These are phyloP conservation scores for Anthoscopus minutus DNA, from an alignment of 2,113 vertebrate species.

Conservation along the genomic window DNA sequence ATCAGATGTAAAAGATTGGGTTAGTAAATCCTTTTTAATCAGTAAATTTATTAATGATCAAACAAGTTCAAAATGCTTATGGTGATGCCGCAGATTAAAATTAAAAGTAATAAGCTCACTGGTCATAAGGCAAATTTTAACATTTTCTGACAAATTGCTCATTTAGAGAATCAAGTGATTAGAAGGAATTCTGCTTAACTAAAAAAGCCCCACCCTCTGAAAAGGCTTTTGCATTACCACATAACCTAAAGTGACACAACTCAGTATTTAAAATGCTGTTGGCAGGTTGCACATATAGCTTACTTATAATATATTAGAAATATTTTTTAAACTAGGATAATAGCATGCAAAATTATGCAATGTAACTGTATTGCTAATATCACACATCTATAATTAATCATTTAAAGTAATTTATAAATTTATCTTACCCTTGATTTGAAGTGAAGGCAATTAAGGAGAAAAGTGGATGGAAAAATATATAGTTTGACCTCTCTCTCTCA, in stretches of 20 bases:
- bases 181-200: slow-evolving; percentile 19
- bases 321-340: slow-evolving; percentile 56
- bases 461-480: slow-evolving; percentile 64
- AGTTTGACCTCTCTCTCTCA: slow-evolving; percentile 61
- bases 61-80: background rate
- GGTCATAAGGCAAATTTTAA: slow-evolving; percentile 21
- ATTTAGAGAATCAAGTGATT: background rate
- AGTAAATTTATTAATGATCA: background rate
- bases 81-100: background rate
- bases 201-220: slow-evolving; percentile 39
- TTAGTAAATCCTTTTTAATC: background rate
- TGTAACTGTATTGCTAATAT: slow-evolving; percentile 58
- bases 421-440: slow-evolving; percentile 77
- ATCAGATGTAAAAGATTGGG: background rate
- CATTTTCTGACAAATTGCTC: slow-evolving; percentile 31
- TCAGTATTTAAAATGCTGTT: slow-evolving; percentile 15
- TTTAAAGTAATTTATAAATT: slow-evolving; percentile 74
- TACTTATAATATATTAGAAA: slow-evolving; percentile 41
- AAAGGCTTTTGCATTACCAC: slow-evolving; percentile 20
- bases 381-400: slow-evolving; percentile 68
- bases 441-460: slow-evolving; percentile 71
- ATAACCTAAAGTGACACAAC: slow-evolving; percentile 44
- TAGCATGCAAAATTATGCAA: slow-evolving; percentile 65
- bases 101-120: background rate
- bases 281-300: slow-evolving; percentile 14